Evolutionary conservation across 1,140 invertebrate species (phyloP).

Genomic region (Calephelis nemesis): DNA sequence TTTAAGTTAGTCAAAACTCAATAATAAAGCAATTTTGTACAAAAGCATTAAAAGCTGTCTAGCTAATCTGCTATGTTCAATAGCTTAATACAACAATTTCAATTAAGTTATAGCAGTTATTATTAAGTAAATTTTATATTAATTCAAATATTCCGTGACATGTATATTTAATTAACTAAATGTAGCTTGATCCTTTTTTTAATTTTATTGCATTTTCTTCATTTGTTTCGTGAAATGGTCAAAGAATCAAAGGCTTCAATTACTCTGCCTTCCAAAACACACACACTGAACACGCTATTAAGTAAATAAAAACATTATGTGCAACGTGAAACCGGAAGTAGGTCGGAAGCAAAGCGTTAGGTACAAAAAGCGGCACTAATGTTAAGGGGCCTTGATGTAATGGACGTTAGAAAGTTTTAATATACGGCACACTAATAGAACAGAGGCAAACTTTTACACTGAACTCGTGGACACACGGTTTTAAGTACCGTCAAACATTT

Average conservation of each 20-base stretch:
- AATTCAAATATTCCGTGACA: too few relatives aligned
- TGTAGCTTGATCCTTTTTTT: not conserved
- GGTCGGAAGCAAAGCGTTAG: slow-evolving; percentile 36
- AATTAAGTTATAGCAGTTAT: too few relatives aligned
- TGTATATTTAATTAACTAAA: too few relatives aligned
- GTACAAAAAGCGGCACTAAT: slow-evolving; percentile 43
- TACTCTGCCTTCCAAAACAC: slow-evolving; percentile 14
- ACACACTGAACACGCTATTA: slow-evolving; percentile 18
- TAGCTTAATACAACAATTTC: too few relatives aligned
- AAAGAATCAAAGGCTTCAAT: slow-evolving; percentile 19
- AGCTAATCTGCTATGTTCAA: too few relatives aligned
- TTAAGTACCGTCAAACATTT: not conserved
- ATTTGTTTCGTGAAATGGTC: not conserved
- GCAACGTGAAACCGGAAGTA: slow-evolving; percentile 27
- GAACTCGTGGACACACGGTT: slow-evolving; percentile 17
- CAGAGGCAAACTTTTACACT: slow-evolving; percentile 42
- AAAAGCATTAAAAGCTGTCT: too few relatives aligned
- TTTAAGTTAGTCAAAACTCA: too few relatives aligned
- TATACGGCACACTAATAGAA: slow-evolving; percentile 54
- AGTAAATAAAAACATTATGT: slow-evolving; percentile 31
- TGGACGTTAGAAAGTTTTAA: slow-evolving; percentile 59
- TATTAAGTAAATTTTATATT: too few relatives aligned
- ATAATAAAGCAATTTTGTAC: too few relatives aligned
- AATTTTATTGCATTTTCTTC: not conserved
- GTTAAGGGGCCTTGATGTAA: slow-evolving; percentile 51